Percentiles rank a stretch among this genome's conserved stretches.
These are phyloP conservation scores for Camponotus fellah DNA, from an alignment of 2,888 invertebrate genomes.

Conservation along the genomic window DNA sequence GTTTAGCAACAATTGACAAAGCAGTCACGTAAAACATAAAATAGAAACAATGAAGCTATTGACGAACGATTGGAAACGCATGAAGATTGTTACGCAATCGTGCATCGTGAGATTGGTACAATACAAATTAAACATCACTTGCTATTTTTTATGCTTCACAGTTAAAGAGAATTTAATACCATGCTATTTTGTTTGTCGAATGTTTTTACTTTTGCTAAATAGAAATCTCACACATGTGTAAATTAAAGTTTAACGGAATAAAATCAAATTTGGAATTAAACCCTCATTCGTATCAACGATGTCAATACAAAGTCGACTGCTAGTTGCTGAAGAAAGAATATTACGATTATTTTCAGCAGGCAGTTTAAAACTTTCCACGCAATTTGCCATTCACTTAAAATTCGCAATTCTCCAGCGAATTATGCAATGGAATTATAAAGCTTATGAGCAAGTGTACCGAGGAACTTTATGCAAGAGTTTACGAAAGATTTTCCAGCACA, in stretches of 20 bases:
- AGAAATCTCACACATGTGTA: background rate
- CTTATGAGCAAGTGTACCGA: conserved; percentile 21
- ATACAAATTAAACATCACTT: conserved; percentile 3
- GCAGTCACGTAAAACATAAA: background rate
- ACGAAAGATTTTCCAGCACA: conserved; percentile 12
- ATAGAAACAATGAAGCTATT: background rate
- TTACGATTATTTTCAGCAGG: background rate
- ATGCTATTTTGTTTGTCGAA: background rate
- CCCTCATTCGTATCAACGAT: background rate
- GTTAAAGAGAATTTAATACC: conserved; percentile 5
- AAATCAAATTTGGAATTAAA: background rate
- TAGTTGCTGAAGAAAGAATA: background rate
- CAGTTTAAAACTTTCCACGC: conserved; percentile 23
- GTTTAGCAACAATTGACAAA: conserved; percentile 1
- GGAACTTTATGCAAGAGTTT: conserved; percentile 43
- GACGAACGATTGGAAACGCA: background rate
- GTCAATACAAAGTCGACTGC: background rate
- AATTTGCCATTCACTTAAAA: conserved; percentile 6
- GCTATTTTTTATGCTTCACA: background rate
- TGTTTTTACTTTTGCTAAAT: background rate
- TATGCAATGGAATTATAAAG: conserved; percentile 40
- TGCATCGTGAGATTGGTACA: conserved; percentile 7
- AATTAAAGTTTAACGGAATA: background rate
- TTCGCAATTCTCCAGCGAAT: conserved; percentile 15
- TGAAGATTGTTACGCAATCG: background rate